A percentile compares a stretch with the other conserved stretches of the same genome.
Conservation (phyloP, 2,888 invertebrate genomes). For the Tubulanus polymorphus region DNA sequence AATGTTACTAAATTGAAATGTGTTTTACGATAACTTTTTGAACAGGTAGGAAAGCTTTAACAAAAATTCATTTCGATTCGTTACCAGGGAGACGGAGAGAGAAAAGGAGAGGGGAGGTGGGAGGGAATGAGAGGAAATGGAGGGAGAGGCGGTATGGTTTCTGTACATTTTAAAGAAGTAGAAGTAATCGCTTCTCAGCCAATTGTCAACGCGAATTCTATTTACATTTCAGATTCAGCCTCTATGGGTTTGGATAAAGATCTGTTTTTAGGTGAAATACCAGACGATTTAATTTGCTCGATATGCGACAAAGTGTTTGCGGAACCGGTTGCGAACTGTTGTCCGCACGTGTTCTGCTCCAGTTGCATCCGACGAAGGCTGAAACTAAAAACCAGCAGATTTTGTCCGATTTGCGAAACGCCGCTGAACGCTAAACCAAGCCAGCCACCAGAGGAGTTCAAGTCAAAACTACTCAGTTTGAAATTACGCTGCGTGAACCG, state of each 20-base stretch:
- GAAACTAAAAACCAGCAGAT: constrained; percentile 13
- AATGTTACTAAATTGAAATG: too few relatives aligned
- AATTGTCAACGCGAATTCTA: too few relatives aligned
- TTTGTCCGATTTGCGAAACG: constrained; percentile 28
- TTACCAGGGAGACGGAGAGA: too few relatives aligned
- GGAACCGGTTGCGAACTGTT: constrained; percentile 28
- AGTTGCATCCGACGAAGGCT: constrained; percentile 23
- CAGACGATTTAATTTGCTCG: constrained; percentile 26
- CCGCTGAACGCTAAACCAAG: constrained; percentile 15
- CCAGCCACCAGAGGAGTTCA: constrained; percentile 26
- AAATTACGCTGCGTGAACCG: constrained; percentile 26
- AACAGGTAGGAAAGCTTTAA: too few relatives aligned
- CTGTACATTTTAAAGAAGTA: too few relatives aligned
- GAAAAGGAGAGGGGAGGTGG: too few relatives aligned
- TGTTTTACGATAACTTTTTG: too few relatives aligned
- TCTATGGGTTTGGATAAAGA: constrained; percentile 31
- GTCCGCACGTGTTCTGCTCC: constrained; percentile 31
- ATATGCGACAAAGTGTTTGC: constrained; percentile 31
- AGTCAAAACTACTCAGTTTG: constrained; percentile 25
- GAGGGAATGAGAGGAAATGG: too few relatives aligned
- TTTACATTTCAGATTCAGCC: too few relatives aligned
- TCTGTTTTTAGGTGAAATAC: constrained; percentile 25
- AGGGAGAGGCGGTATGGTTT: too few relatives aligned
- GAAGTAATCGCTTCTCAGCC: too few relatives aligned
- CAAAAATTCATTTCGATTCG: too few relatives aligned